Conservation (phyloP, 2,797 vertebrate genomes). For the Hephaestus fuliginosus region DNA sequence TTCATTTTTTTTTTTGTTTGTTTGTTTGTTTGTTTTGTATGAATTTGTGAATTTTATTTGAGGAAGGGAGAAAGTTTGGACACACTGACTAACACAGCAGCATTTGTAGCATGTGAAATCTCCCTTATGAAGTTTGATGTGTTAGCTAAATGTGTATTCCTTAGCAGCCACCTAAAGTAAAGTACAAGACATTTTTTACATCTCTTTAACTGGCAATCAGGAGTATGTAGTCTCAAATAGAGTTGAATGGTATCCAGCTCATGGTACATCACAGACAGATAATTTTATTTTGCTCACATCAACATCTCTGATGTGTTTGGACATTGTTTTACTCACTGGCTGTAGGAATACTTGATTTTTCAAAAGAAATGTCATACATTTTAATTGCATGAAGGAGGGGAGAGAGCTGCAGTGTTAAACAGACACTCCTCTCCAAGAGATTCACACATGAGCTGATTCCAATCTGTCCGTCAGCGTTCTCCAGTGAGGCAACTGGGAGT, state of each 20-base stretch:
- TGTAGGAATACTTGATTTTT: constrained; percentile 2
- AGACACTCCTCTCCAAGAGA: constrained; percentile 43
- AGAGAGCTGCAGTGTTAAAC: constrained; percentile 47
- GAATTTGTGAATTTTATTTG: constrained; percentile 18
- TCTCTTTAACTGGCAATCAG: background rate
- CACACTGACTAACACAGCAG: constrained; percentile 3
- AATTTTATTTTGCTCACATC: background rate
- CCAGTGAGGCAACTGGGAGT: constrained; percentile 59
- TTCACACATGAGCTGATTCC: constrained; percentile 61
- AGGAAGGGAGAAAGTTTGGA: constrained; percentile 11
- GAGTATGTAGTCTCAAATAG: background rate
- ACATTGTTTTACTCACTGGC: background rate
- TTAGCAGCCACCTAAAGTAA: background rate
- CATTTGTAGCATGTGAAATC: constrained; percentile 25
- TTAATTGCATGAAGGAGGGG: constrained; percentile 10
- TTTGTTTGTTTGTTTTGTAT: background rate
- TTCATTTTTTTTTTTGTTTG: background rate
- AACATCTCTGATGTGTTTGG: background rate
- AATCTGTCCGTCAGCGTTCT: constrained; percentile 52
- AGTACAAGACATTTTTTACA: background rate
- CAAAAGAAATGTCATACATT: background rate
- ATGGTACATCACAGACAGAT: background rate
- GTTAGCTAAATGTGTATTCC: background rate
- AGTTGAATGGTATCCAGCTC: background rate
- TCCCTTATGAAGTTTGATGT: constrained; percentile 2